These are phyloP conservation scores for Tachina fera DNA, from an alignment of 2,888 invertebrate species.

Conservation along the genomic window DNA sequence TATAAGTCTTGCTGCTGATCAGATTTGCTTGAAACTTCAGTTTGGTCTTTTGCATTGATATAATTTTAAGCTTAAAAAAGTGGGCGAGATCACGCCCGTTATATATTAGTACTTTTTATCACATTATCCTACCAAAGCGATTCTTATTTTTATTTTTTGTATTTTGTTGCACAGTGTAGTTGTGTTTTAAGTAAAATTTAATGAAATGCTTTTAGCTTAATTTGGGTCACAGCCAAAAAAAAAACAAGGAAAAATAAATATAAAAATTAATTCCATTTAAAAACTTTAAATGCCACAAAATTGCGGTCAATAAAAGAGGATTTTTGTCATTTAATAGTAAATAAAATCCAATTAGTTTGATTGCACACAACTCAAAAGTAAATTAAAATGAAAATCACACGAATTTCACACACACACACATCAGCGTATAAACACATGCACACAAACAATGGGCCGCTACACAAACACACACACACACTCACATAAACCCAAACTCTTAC, in stretches of 20 bases:
- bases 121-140: too few relatives aligned
- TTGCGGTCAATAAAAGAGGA: neutral
- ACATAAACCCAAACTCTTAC: conserved; percentile 32
- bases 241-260: neutral
- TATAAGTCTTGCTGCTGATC: too few relatives aligned
- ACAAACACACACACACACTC: neutral
- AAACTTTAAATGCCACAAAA: conserved; percentile 7
- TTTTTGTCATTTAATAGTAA: neutral
- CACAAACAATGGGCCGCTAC: neutral
- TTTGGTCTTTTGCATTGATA: too few relatives aligned
- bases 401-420: conserved; percentile 25
- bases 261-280: neutral
- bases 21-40: too few relatives aligned
- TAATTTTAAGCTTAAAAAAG: too few relatives aligned
- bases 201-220: neutral
- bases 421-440: neutral
- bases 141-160: too few relatives aligned
- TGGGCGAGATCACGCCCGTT: too few relatives aligned
- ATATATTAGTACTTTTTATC: too few relatives aligned
- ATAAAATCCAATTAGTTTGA: conserved; percentile 26
- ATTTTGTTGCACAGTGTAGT: neutral
- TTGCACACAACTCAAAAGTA: conserved; percentile 25
- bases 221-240: neutral
- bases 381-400: conserved; percentile 37
- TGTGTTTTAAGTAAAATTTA: neutral